phyloP scores from a whole-genome alignment of 1,140 invertebrate genomes.

The Dendroctonus valens region DNA sequence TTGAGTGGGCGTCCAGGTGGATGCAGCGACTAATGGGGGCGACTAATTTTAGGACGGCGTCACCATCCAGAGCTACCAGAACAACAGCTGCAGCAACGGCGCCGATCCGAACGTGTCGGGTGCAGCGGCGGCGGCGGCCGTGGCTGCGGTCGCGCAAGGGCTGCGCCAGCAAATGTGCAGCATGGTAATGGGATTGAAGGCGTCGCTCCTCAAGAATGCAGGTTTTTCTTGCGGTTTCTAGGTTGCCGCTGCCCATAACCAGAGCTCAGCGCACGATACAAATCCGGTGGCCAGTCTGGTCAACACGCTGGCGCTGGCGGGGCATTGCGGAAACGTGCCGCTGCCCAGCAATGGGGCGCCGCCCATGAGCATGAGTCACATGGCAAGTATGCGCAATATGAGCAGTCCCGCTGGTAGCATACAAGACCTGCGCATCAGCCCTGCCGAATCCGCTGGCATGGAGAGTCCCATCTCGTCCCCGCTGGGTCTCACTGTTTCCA shows the following conservation, averaged over 20 bases:
- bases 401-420: constrained; percentile 48
- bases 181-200: constrained; percentile 53
- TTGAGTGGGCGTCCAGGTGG: not conserved
- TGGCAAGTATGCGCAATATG: constrained; percentile 46
- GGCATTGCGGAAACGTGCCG: constrained; percentile 48
- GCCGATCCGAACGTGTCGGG: constrained; percentile 64
- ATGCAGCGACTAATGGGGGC: not conserved
- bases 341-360: constrained; percentile 48
- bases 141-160: constrained; percentile 69
- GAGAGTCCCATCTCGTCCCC: constrained; percentile 57
- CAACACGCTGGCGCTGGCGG: constrained; percentile 46
- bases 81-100: constrained; percentile 55
- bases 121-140: constrained; percentile 66
- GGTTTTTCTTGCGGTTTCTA: not conserved
- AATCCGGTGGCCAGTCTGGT: constrained; percentile 51
- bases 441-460: constrained; percentile 45
- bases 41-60: constrained; percentile 43
- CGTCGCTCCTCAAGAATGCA: no score
- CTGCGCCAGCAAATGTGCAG: constrained; percentile 70
- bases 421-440: constrained; percentile 49
- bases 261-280: constrained; percentile 56
- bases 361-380: constrained; percentile 47
- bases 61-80: constrained; percentile 46
- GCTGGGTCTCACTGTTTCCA: constrained; percentile 48
- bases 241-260: constrained; percentile 58